A percentile compares a stretch with the other conserved stretches of the same genome.
These are phyloP conservation scores for Amyelois transitella DNA, from an alignment of 1,140 invertebrate species.

Conservation along the genomic window DNA sequence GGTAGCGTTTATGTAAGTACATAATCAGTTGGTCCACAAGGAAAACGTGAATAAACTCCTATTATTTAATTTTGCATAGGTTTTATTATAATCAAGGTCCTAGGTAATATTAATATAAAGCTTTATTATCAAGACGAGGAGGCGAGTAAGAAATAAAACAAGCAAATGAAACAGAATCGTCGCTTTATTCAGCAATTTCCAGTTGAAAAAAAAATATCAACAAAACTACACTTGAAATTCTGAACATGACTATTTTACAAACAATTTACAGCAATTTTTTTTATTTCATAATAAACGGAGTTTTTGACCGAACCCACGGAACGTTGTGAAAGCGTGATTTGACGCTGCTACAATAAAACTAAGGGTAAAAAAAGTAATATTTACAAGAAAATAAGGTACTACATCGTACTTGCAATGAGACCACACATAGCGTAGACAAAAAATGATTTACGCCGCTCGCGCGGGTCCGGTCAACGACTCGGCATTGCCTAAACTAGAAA, in stretches of 20 bases:
- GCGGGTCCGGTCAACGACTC: not conserved
- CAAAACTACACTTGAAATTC: conserved; percentile 69
- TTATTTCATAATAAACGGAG: conserved; percentile 25
- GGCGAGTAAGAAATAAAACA: conserved; percentile 41
- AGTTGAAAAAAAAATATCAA: conserved; percentile 69
- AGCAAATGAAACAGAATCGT: conserved; percentile 61
- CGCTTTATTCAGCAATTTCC: conserved; percentile 71
- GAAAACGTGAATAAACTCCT: no score
- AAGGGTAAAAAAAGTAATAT: conserved; percentile 52
- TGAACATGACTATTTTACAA: conserved; percentile 71
- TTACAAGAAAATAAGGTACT: conserved; percentile 51
- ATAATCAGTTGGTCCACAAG: no score
- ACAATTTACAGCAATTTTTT: conserved; percentile 68
- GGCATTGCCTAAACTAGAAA: conserved; percentile 49
- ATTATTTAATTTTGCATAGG: no score
- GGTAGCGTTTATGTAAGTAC: no score
- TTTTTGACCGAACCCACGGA: conserved; percentile 33
- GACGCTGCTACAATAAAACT: conserved; percentile 24
- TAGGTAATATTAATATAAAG: no score
- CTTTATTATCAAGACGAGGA: no score
- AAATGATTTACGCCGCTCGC: conserved; percentile 10
- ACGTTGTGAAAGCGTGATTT: conserved; percentile 19
- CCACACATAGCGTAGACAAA: conserved; percentile 30
- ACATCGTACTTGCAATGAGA: conserved; percentile 17
- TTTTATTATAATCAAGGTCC: no score